Base-by-base conservation (phyloP, 2,888 invertebrate genomes). In the Notodonta ziczac region DNA sequence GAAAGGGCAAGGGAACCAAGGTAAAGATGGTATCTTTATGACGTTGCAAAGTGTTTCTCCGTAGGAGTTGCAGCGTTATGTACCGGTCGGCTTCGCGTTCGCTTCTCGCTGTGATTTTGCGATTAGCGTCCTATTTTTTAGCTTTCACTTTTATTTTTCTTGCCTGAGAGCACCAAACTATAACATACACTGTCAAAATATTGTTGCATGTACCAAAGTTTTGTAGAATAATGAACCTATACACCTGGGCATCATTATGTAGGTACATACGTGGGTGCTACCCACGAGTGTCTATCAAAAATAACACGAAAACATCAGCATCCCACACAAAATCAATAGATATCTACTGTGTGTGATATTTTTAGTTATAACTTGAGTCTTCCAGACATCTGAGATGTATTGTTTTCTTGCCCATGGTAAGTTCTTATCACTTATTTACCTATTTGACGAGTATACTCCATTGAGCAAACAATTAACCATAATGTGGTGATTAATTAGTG, bases 1-100 rank as follows among this genome's bases (percentile, higher is more conserved):
- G 96, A 97, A 96, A 96, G 96, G 96, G 95, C 96, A 96, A 95
- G 96, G 96, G 95, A 96, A 96, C 94, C 96, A 96, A 96, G 96
- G 96, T 96, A 95, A 91, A 84, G 84, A 84, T 83, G 74, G 73
- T 72, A 82, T 80, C 81, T 82, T 84, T 90, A 83, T 93, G 93
- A 93, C 93, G 93, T 93, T 90, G 93, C 90, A 90, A 70, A 74
- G 86, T 88, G 89, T 91, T 90, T 90, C 85, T 85, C 82, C 77
- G 82, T 84, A 86, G 81, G 80, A 83, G 80, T 79, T 81, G 81
- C 76, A 83, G 83, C 77, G 78, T 78, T 51, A 48, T 61, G 69
- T 78, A 88, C 91, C 92, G 92, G 91, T 88, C 88, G 85, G 86
- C 87, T 88, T 85, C 76, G 82, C 81, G 74, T 83, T 85, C 82